Percentiles rank a stretch among this genome's conserved stretches.
These are phyloP conservation scores for Drosophila pallidifrons DNA, from an alignment of 1,140 invertebrate genomes.

Conservation along the genomic window DNA sequence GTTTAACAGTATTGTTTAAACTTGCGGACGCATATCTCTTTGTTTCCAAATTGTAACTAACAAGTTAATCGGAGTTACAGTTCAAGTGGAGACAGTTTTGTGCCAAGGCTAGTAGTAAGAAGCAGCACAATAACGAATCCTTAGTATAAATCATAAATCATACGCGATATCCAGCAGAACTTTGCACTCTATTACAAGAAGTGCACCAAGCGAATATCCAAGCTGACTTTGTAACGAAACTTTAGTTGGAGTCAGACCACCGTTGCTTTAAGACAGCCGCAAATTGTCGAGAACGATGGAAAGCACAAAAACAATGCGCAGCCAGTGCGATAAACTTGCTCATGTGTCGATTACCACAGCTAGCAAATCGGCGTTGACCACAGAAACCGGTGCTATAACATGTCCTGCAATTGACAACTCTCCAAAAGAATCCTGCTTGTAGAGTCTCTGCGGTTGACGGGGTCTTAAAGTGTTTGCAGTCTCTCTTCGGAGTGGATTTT, in stretches of 20 bases:
- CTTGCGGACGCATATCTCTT: background rate
- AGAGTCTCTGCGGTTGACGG: slow-evolving; percentile 35
- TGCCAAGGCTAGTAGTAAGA: slow-evolving; percentile 63
- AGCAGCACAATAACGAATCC: slow-evolving; percentile 41
- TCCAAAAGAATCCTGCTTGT: slow-evolving; percentile 19
- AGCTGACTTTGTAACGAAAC: background rate
- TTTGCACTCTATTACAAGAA: slow-evolving; percentile 33
- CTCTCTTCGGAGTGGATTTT: background rate
- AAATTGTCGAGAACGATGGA: slow-evolving; percentile 50
- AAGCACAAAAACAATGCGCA: slow-evolving; percentile 28
- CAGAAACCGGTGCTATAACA: slow-evolving; percentile 21
- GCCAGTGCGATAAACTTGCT: slow-evolving; percentile 55
- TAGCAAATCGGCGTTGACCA: slow-evolving; percentile 54
- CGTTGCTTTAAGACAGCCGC: slow-evolving; percentile 40
- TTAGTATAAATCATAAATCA: slow-evolving; percentile 73
- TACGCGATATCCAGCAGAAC: slow-evolving; percentile 40
- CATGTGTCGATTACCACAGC: slow-evolving; percentile 60
- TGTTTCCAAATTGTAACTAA: slow-evolving; percentile 41
- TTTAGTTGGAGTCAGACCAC: background rate
- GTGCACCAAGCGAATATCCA: slow-evolving; percentile 7
- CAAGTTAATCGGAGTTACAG: slow-evolving; percentile 71
- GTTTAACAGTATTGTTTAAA: background rate
- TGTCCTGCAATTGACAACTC: slow-evolving; percentile 46
- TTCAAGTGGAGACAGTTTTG: slow-evolving; percentile 69
- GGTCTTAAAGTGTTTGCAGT: slow-evolving; percentile 57